Base-by-base conservation (phyloP, 2,797 vertebrate genomes). In the Rhynchonycteris naso region DNA sequence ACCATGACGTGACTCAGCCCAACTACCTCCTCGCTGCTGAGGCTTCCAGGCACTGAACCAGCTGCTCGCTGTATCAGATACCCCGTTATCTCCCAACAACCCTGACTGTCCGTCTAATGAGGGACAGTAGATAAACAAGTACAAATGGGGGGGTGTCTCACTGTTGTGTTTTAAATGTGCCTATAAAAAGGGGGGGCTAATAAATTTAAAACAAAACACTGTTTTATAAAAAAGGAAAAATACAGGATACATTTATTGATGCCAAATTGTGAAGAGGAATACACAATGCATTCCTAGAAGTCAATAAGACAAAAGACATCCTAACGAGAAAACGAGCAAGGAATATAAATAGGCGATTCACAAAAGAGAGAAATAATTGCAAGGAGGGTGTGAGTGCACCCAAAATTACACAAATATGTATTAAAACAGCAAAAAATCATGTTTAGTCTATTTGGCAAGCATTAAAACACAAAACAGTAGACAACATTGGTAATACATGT, bases 381-480 rank as follows among this genome's bases (percentile, higher is more conserved):
- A 74, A 65, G 22, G 33, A 52, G 14, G 2, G 19, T 59, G 4
- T 33, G 24, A 81, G 13, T 88, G 21, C 11, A 90, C 11, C 82
- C 85, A 83, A 87, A 81, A 95, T 90, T 72, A 82, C 72, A 81
- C 61, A 81, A 66, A 43, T 47, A 38, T 63, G 15, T 24, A 81
- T 66, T 84, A 86, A 43, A 86, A 38, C 26, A 71, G 58, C 16
- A 21, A 92, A 93, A 95, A 91, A 56, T 90, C 28, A 90, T 14
- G 71, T 80, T 63, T 82, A 75, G 59, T 86, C 35, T 71, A 89
- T 16, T 91, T 69, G 61, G 13, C 50, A 87, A 94, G 24, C 69
- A 94, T 54, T 88, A 89, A 71, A 87, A 91, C n/a, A 93, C 78
- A 93, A 38, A 52, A 61, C 12, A 95, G 54, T n/a, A 68, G 63